Evolutionary conservation across 2,888 invertebrate genomes (phyloP).

Genomic region (Catocala sponsa): DNA sequence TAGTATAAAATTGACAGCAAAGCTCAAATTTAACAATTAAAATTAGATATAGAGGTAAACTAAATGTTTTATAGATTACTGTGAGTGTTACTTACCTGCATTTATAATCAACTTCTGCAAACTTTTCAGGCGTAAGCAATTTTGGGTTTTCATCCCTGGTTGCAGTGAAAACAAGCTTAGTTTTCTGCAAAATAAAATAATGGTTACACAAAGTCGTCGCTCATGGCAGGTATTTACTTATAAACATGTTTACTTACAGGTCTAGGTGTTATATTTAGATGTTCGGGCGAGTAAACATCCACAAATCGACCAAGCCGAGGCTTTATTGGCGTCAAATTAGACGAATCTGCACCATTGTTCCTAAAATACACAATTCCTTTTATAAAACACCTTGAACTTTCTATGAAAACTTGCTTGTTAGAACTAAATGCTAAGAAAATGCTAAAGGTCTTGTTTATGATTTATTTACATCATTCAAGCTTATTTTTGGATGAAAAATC

Average conservation of each 20-base stretch:
- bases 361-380: slow-evolving; percentile 58
- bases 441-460: slow-evolving; percentile 73
- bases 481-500: slow-evolving; percentile 86
- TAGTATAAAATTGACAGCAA: too few species aligned
- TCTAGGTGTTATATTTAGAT: slow-evolving; percentile 81
- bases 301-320: slow-evolving; percentile 78
- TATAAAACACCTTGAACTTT: slow-evolving; percentile 35
- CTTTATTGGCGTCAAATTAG: slow-evolving; percentile 72
- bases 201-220: background rate
- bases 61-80: background rate
- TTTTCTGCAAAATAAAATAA: slow-evolving; percentile 59
- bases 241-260: slow-evolving; percentile 68
- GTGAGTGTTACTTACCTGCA: slow-evolving; percentile 69
- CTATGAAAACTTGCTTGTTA: slow-evolving; percentile 23
- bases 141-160: slow-evolving; percentile 69
- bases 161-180: slow-evolving; percentile 56
- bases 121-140: slow-evolving; percentile 71
- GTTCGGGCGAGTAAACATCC: slow-evolving; percentile 84
- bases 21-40: too few species aligned
- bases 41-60: background rate
- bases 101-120: slow-evolving; percentile 65
- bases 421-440: slow-evolving; percentile 61
- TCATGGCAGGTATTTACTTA: background rate
- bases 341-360: slow-evolving; percentile 58
- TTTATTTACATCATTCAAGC: slow-evolving; percentile 86